phyloP scores from a whole-genome alignment of 2,113 vertebrate species.

The Perca flavescens region DNA sequence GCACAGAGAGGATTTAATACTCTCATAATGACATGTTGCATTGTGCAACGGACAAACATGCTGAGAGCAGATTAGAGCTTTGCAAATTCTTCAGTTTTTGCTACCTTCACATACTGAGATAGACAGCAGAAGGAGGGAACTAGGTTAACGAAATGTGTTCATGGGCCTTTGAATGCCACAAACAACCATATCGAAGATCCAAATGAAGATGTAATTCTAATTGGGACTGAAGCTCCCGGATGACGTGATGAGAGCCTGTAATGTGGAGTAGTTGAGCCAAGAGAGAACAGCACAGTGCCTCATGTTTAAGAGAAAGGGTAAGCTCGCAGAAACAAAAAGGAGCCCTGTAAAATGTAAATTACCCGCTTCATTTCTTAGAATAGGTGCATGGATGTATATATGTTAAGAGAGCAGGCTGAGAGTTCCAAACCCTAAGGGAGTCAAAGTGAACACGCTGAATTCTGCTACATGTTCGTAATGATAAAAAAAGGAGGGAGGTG shows the following conservation, averaged over 20 bases:
- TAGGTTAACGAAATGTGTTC: constrained; percentile 49
- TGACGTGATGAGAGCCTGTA: constrained; percentile 22
- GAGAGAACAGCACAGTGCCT: constrained; percentile 25
- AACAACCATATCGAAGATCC: constrained; percentile 30
- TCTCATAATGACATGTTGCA: constrained; percentile 55
- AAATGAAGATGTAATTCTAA: constrained; percentile 57
- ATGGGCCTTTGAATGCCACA: constrained; percentile 18
- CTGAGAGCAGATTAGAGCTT: constrained; percentile 46
- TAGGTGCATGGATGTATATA: constrained; percentile 6
- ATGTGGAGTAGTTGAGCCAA: constrained; percentile 27
- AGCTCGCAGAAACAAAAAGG: constrained; percentile 16
- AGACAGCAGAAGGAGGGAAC: constrained; percentile 18
- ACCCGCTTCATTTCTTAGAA: constrained; percentile 18
- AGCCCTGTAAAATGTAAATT: constrained; percentile 46
- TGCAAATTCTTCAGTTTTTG: constrained; percentile 18
- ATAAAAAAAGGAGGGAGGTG: constrained; percentile 13
- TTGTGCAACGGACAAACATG: constrained; percentile 38
- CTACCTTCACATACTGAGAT: constrained; percentile 7
- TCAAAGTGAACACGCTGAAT: not conserved
- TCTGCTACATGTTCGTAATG: constrained; percentile 14
- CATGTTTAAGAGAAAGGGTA: no score
- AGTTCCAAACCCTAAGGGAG: constrained; percentile 25
- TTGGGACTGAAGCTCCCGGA: constrained; percentile 45
- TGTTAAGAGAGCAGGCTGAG: not conserved
- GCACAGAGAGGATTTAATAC: constrained; percentile 40